Evolutionary conservation across 2,888 invertebrate genomes (phyloP), one percentile per base, ranked within the genome.

Genomic region (Plagodis dolabraria): DNA sequence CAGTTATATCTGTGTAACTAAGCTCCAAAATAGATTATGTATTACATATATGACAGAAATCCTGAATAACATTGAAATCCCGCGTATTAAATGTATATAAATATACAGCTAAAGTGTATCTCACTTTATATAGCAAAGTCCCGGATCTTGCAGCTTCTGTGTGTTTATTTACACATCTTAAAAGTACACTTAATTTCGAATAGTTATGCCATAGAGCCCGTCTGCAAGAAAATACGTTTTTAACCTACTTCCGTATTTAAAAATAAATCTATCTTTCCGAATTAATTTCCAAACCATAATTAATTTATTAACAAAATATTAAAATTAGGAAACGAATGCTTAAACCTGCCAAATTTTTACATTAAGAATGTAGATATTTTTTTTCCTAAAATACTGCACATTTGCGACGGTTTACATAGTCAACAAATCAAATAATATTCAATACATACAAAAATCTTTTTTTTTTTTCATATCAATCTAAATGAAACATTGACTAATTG

Each of bases 101-200:
- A 63, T 56, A 57, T 56, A 57, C 56, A 56, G 54, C 35, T 33
- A 38, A 5, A 45, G 22, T 55, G 45, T 52, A 44, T 34, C 47
- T 38, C 59, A 65, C 56, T 64, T 36, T 58, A 71, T 64, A 70
- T 65, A 65, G 69, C 61, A 52, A 64, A 69, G 60, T 71, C 67
- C 71, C 69, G 65, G 56, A 65, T 53, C 53, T 49, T 63, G 79
- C 76, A 79, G 71, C 74, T 81, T 78, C 77, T 79, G 87, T 89
- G 89, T 87, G 82, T 79, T 66, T 87, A 91, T 91, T 86, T 92
- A 92, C 92, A 91, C 89, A 77, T 79, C 82, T 86, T 90, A 84
- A 78, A 75, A 83, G 70, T 89, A 90, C 83, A 77, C 85, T 85
- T 87, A 72, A 61, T 53, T 68, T 63, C 77, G 75, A 84, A 85